These are phyloP conservation scores for Rhinoraja longicauda DNA, from an alignment of 2,797 vertebrate genomes.

Conservation along the genomic window DNA sequence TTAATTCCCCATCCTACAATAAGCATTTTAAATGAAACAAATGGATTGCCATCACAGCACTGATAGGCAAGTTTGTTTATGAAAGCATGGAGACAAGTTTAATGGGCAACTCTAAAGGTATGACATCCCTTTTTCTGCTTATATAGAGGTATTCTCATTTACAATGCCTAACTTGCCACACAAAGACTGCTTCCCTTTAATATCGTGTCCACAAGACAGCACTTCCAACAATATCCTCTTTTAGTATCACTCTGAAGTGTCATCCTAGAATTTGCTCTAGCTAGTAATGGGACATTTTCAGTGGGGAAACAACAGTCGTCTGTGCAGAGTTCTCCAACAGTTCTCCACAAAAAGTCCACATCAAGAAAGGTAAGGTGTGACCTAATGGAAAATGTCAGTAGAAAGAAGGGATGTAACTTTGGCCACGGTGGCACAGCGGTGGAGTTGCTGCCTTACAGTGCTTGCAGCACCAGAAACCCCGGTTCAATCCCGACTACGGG, in stretches of 20 bases:
- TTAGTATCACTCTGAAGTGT: background rate
- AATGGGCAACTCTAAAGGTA: background rate
- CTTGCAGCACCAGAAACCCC: background rate
- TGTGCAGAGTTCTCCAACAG: background rate
- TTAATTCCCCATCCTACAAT: slow-evolving; percentile 27
- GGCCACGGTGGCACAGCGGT: too few species aligned
- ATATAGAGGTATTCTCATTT: too few species aligned
- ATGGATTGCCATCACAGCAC: background rate
- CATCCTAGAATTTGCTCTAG: background rate
- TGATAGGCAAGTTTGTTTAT: background rate
- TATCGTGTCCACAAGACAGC: background rate
- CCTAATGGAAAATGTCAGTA: background rate
- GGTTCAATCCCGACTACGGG: too few species aligned
- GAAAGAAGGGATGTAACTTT: background rate
- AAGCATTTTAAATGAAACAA: slow-evolving; percentile 38
- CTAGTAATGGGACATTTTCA: background rate
- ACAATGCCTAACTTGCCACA: background rate
- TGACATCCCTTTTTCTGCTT: background rate
- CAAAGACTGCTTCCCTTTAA: background rate
- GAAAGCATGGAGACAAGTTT: slow-evolving; percentile 3
- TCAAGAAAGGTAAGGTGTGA: background rate
- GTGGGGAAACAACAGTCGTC: background rate
- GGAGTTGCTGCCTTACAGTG: background rate
- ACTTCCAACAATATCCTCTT: background rate
- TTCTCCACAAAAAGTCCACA: background rate